phyloP scores from a whole-genome alignment of 2,888 invertebrate genomes.

The Chironomus riparius region DNA sequence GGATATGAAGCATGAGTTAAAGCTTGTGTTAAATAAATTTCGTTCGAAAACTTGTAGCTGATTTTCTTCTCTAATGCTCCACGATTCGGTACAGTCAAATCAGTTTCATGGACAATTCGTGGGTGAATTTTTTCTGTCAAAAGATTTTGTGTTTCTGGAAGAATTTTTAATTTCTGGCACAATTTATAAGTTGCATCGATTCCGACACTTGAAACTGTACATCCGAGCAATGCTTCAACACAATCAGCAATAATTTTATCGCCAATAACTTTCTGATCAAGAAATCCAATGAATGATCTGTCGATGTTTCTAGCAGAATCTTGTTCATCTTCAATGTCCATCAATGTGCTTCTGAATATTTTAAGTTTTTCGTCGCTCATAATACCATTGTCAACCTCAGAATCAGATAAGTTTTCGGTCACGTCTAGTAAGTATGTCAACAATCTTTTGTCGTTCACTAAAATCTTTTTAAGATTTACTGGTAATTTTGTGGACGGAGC shows the following conservation, averaged over 20 bases:
- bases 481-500: slow-evolving; percentile 67
- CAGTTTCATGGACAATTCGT: slow-evolving; percentile 27
- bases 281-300: too few species aligned
- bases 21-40: slow-evolving; percentile 76
- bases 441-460: slow-evolving; percentile 32
- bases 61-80: slow-evolving; percentile 51
- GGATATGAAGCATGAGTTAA: slow-evolving; percentile 86
- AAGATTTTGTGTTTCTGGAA: slow-evolving; percentile 43
- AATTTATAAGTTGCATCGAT: slow-evolving; percentile 45
- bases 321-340: too few species aligned
- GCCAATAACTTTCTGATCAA: slow-evolving; percentile 36
- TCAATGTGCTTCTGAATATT: not conserved
- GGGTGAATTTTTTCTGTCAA: slow-evolving; percentile 32
- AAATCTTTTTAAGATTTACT: slow-evolving; percentile 35
- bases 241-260: slow-evolving; percentile 68
- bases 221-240: slow-evolving; percentile 72
- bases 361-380: not conserved
- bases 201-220: slow-evolving; percentile 52
- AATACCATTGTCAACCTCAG: not conserved
- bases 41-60: slow-evolving; percentile 70
- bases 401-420: not conserved
- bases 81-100: slow-evolving; percentile 39
- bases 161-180: slow-evolving; percentile 55
- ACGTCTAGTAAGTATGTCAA: not conserved
- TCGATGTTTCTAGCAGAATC: too few species aligned